Evolutionary conservation across 2,113 vertebrate genomes (phyloP).

Genomic region (Brienomyrus longianalis): DNA sequence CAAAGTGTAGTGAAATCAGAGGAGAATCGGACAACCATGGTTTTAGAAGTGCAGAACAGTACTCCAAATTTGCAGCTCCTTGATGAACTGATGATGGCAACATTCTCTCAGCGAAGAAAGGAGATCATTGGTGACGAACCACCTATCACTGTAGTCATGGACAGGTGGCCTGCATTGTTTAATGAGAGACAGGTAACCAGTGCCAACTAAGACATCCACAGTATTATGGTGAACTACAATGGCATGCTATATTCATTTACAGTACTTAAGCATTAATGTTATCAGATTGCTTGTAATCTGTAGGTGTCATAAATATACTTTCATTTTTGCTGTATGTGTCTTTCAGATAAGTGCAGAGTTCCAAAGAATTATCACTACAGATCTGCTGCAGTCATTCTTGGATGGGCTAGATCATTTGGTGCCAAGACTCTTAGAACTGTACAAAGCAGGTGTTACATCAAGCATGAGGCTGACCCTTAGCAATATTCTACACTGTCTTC

Average conservation of each 20-base stretch:
- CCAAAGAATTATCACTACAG: background rate
- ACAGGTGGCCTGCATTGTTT: conserved; percentile 16
- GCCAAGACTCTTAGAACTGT: conserved; percentile 1
- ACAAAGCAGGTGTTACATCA: background rate
- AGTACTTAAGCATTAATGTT: conserved; percentile 3
- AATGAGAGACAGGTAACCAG: conserved; percentile 3
- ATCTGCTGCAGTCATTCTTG: background rate
- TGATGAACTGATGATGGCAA: conserved; percentile 9
- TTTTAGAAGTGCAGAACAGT: conserved; percentile 23
- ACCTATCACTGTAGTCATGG: background rate
- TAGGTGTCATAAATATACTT: background rate
- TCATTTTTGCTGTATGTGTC: background rate
- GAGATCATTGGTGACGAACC: conserved; percentile 14
- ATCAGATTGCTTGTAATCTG: background rate
- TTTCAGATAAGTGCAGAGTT: background rate
- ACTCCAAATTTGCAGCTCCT: conserved; percentile 15
- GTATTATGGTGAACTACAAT: background rate
- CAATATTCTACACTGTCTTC: background rate
- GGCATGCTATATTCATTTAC: background rate
- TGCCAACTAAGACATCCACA: background rate
- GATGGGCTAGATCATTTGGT: conserved; percentile 12
- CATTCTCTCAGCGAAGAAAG: conserved; percentile 4
- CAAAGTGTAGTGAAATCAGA: conserved; percentile 19
- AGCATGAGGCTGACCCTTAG: background rate
- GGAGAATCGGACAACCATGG: conserved; percentile 8